Evolutionary conservation across 2,113 vertebrate species (phyloP), one percentile per base, ranked within the genome.

Genomic region (Amphiprion ocellaris): DNA sequence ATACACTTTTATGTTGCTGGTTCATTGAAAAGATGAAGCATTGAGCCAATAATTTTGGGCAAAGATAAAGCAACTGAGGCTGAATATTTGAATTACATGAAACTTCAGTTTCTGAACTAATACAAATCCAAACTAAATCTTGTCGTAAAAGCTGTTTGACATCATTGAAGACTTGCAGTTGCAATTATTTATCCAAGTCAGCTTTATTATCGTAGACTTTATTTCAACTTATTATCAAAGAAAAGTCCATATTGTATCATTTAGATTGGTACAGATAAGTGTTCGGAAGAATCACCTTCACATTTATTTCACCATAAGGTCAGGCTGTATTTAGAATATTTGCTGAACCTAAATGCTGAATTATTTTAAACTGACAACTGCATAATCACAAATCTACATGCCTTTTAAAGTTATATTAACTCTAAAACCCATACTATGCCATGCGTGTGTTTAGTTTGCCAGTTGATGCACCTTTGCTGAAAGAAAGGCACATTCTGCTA

Each of bases 401-500:
- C 4, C 30, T 30, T 30, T 6, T 5, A 30, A 30, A 30, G 30
- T 30, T 30, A 46, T 49, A 23, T 1, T 16, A 0, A 14, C 7
- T 33, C 12, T 16, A 23, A 49, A 21, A 60, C 21, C 19, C n/a
- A 60, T 37, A 37, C 8, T 50, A 8, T 49, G 3, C 46, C 41
- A 44, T 15, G 30, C 44, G 37, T n/a, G 11, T 46, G 17, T 55
- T 28, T 44, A 14, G 11, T 46, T 23, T 30, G 23, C 41, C 17
- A 10, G 39, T 5, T 69, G 23, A 46, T 69, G 23, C 23, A 58
- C 23, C 16, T 44, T 11, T 3, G 10, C 10, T 11, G 30, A 33
- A 33, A 33, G 41, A 44, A 44, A 39, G 74, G 30, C 11, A 33
- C 47, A 73, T 33, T 67, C n/a, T 49, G n/a, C 23, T 47, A 37